Base-by-base conservation (phyloP, 1,140 invertebrate genomes). In the Cryptotermes secundus region DNA sequence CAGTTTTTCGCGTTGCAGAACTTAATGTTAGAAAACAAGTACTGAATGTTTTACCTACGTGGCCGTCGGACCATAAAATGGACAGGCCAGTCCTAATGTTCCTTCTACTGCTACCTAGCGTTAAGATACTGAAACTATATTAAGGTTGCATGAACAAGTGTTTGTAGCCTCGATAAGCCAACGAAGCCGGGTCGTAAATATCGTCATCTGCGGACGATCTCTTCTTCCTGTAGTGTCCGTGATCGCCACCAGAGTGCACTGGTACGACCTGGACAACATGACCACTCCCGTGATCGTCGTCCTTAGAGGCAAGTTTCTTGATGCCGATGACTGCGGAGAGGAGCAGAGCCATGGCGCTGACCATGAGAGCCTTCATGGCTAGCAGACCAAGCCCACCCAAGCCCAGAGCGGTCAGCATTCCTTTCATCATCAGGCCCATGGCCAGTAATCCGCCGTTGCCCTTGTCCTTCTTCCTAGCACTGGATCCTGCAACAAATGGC, bases 271-370 rank as follows among this genome's bases (percentile, higher is more conserved):
- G 34, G 10, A 85, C 83, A 45, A 85, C 81, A 31, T 85, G 83
- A 24, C 83, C 84, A 35, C 85, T 83, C 45, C 65, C 82, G 59
- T 95, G 93, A 7, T 89, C 89, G 38, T 95, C 93, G 10, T 89
- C 83, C 79, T 83, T 83, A 16, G 93, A 91, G 0, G 93, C 88
- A 26, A 95, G 88, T 81, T 95, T 95, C 89, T 96, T 96, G 10
- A 94, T 89, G 14, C 94, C 95, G 3, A 95, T 91, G 59, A 95
- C 92, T 10, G 93, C 90, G 34, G 95, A 94, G 80, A 96, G 90
- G 93, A 95, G 93, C 35, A 96, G 88, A 2, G 95, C 95, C 81
- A 95, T 87, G 10, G 94, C 93, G 42, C 80, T 83, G 34, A 90
- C 89, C 90, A 92, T 91, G 16, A 93, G 87, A 7, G 92, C 92